Percentiles rank a stretch among this genome's conserved stretches.
These are phyloP conservation scores for Balaenoptera acutorostrata DNA, from an alignment of 2,113 vertebrate species.

Conservation along the genomic window DNA sequence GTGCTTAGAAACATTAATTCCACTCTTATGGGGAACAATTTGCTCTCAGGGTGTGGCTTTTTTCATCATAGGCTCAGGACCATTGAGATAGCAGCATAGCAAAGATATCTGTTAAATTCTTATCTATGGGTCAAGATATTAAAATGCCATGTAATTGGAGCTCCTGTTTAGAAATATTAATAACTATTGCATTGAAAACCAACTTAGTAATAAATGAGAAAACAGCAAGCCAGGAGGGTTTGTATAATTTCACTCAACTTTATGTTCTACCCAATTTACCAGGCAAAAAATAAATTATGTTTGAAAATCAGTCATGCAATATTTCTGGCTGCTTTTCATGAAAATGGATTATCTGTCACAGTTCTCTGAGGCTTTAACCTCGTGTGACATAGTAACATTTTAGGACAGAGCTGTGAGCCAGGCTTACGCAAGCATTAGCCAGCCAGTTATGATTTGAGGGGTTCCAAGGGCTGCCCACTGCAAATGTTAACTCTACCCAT, in stretches of 20 bases:
- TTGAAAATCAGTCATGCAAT: conserved; percentile 40
- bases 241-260: conserved; percentile 47
- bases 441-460: neutral
- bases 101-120: conserved; percentile 34
- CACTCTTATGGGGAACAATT: neutral
- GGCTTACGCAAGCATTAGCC: neutral
- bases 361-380: neutral
- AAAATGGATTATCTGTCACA: conserved; percentile 31
- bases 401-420: neutral
- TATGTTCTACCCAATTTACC: conserved; percentile 50
- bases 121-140: neutral
- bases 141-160: conserved; percentile 16
- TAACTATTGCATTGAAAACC: conserved; percentile 51
- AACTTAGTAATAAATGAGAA: conserved; percentile 40
- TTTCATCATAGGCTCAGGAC: neutral
- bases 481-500: neutral
- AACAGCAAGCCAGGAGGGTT: conserved; percentile 13
- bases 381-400: neutral
- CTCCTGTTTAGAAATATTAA: conserved; percentile 49
- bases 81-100: neutral
- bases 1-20: conserved; percentile 16
- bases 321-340: conserved; percentile 38
- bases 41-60: neutral
- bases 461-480: neutral
- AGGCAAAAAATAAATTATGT: conserved; percentile 43